Conservation (phyloP, 2,797 vertebrate species). For the Podarcis siculus region DNA sequence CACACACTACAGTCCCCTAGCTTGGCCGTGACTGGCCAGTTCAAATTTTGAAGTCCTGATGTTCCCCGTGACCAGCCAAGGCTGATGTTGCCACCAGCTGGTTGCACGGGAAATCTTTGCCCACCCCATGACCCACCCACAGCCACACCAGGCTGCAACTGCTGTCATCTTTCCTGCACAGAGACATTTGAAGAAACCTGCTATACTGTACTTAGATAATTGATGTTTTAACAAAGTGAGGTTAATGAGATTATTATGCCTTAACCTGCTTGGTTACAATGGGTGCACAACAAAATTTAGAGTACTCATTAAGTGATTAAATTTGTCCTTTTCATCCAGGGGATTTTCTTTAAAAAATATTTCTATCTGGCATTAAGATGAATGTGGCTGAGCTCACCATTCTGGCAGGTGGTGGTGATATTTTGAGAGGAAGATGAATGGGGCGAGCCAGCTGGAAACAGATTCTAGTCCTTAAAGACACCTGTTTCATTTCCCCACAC, state of each 20-base stretch:
- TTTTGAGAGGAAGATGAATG: constrained; percentile 50
- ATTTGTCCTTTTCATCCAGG: constrained; percentile 14
- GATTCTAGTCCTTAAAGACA: constrained; percentile 9
- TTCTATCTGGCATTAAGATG: constrained; percentile 43
- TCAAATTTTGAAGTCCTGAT: too few species aligned
- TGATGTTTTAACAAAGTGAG: constrained; percentile 42
- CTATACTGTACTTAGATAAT: constrained; percentile 29
- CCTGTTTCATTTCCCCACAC: constrained; percentile 11
- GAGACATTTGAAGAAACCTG: constrained; percentile 37
- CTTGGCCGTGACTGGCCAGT: too few species aligned
- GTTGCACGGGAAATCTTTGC: too few species aligned
- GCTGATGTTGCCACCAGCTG: too few species aligned
- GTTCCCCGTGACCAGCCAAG: too few species aligned
- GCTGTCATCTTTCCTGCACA: constrained; percentile 37
- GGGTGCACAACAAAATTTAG: constrained; percentile 4
- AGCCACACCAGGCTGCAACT: constrained; percentile 4
- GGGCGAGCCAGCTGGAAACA: constrained; percentile 42
- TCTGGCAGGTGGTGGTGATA: constrained; percentile 44
- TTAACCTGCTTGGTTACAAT: background rate
- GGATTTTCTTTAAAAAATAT: constrained; percentile 43
- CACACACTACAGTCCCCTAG: too few species aligned
- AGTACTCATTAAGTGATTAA: background rate
- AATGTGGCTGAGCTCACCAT: constrained; percentile 38
- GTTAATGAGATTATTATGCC: background rate
- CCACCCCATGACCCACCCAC: too few species aligned